These are phyloP conservation scores for Solea senegalensis DNA, from an alignment of 2,113 vertebrate genomes.

Conservation along the genomic window DNA sequence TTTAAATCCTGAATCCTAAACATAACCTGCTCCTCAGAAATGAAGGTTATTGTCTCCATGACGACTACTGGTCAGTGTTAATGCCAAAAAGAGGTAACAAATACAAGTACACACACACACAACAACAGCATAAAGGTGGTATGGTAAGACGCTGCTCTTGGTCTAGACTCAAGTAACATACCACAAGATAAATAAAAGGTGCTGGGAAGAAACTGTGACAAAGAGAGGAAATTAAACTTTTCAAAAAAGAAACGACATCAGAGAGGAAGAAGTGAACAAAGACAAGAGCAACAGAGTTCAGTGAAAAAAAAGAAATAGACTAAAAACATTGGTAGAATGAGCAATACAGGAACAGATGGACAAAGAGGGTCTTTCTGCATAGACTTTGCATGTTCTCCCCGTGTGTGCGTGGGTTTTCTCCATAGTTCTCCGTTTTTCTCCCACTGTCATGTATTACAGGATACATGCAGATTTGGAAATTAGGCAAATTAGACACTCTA, in stretches of 20 bases:
- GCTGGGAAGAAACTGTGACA: conserved; percentile 36
- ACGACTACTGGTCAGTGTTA: too few species aligned
- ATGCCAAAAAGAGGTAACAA: too few species aligned
- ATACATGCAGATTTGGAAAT: too few species aligned
- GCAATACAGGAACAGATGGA: conserved; percentile 47
- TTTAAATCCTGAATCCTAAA: too few species aligned
- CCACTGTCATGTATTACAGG: too few species aligned
- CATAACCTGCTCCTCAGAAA: too few species aligned
- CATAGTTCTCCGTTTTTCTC: too few species aligned
- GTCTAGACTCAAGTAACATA: conserved; percentile 66
- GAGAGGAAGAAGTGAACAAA: not conserved
- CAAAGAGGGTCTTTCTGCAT: conserved; percentile 1
- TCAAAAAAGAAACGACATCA: not conserved
- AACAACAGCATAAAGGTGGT: conserved; percentile 62
- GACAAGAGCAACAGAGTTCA: not conserved
- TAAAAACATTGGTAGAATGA: conserved; percentile 29
- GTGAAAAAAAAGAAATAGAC: not conserved
- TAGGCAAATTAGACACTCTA: too few species aligned
- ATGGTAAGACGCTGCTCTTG: conserved; percentile 59
- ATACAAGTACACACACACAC: conserved; percentile 48
- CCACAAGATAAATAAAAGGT: conserved; percentile 10
- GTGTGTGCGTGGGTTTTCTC: too few species aligned
- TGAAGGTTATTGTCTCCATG: too few species aligned
- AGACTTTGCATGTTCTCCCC: too few species aligned
- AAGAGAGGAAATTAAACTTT: conserved; percentile 11